phyloP scores from a whole-genome alignment of 2,797 vertebrate species.

The Gouania willdenowi region DNA sequence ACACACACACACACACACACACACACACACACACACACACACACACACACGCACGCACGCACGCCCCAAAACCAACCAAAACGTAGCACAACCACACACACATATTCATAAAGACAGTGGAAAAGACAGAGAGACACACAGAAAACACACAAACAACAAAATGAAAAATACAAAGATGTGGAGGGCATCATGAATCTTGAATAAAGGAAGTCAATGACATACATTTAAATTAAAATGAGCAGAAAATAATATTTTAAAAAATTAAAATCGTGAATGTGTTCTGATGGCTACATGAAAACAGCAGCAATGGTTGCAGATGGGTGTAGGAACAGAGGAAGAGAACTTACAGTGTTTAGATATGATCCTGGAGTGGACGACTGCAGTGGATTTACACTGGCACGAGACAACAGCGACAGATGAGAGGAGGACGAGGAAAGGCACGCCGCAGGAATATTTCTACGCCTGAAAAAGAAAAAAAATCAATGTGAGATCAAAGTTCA shows the following conservation, averaged over 20 bases:
- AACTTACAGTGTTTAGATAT: conserved; percentile 79
- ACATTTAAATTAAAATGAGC: conserved; percentile 44
- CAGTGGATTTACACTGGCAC: conserved; percentile 61
- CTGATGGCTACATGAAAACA: conserved; percentile 35
- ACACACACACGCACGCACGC: too few relatives aligned
- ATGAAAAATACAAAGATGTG: conserved; percentile 58
- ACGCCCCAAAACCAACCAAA: too few relatives aligned
- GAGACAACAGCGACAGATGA: conserved; percentile 74
- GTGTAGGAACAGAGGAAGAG: not conserved
- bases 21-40: too few relatives aligned
- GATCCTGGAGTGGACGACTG: conserved; percentile 66
- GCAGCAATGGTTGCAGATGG: not conserved
- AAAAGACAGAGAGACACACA: conserved; percentile 34
- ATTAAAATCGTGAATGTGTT: conserved; percentile 47
- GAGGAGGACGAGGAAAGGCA: conserved; percentile 68
- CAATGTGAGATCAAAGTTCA: too few relatives aligned
- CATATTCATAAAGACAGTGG: conserved; percentile 31
- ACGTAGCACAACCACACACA: too few relatives aligned
- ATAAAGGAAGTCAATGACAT: conserved; percentile 23
- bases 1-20: too few relatives aligned
- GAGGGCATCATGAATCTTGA: conserved; percentile 37
- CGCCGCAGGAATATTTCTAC: conserved; percentile 67
- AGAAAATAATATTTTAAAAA: conserved; percentile 56
- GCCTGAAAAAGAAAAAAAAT: conserved; percentile 35
- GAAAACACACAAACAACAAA: conserved; percentile 40